A percentile compares a stretch with the other conserved stretches of the same genome.
Conservation (phyloP, 2,797 vertebrate species). For the Natrix natrix region DNA sequence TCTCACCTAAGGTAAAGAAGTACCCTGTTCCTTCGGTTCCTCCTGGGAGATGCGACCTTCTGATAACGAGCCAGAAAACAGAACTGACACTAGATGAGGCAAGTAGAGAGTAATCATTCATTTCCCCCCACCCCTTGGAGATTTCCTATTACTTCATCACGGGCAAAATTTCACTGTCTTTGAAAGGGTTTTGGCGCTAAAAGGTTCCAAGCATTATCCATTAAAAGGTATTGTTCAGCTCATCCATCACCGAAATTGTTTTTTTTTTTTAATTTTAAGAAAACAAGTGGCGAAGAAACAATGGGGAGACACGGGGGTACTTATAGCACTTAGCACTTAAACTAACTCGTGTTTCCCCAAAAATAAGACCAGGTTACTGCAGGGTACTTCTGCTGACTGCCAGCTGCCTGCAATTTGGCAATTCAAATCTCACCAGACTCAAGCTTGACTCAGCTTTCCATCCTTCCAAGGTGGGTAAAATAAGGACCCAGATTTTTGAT, state of each 20-base stretch:
- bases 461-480: no score
- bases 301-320: neutral
- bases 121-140: neutral
- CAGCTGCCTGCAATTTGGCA: no score
- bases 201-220: neutral
- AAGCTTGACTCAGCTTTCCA: no score
- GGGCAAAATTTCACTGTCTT: neutral
- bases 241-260: neutral
- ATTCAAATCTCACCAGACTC: no score
- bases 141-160: neutral
- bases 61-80: neutral
- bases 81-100: neutral
- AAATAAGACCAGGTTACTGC: no score
- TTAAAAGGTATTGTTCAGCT: neutral
- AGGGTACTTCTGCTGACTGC: no score
- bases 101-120: accelerated
- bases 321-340: no score
- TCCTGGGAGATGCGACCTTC: neutral
- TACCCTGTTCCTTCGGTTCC: accelerated
- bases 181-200: neutral
- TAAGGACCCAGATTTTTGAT: no score
- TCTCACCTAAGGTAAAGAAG: neutral
- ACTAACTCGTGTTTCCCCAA: no score
- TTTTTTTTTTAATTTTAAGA: neutral
- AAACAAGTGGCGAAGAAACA: neutral